These are phyloP conservation scores for Parelbella ahira DNA, from an alignment of 2,888 invertebrate species.

Conservation along the genomic window DNA sequence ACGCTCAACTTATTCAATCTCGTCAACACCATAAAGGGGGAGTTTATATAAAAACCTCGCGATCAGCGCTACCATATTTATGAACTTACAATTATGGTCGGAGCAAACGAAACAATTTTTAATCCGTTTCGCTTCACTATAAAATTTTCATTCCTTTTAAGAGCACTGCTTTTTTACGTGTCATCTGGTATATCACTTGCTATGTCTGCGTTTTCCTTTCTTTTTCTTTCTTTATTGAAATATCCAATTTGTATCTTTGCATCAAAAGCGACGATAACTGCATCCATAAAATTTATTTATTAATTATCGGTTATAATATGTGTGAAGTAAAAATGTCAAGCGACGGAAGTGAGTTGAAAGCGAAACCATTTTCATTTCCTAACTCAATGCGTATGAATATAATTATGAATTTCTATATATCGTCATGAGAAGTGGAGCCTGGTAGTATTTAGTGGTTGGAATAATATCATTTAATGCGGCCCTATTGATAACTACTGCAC, in stretches of 20 bases:
- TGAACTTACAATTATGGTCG: slow-evolving; percentile 34
- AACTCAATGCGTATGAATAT: slow-evolving; percentile 14
- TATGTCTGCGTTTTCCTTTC: too few species aligned
- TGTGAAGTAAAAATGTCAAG: background rate
- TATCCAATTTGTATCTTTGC: too few species aligned
- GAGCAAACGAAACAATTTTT: slow-evolving; percentile 28
- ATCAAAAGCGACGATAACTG: too few species aligned
- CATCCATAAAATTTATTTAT: too few species aligned
- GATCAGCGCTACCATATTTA: slow-evolving; percentile 34
- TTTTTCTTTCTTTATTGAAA: too few species aligned
- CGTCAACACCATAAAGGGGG: slow-evolving; percentile 36
- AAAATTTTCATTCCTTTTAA: slow-evolving; percentile 30
- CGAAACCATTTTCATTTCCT: slow-evolving; percentile 39
- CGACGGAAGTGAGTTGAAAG: slow-evolving; percentile 47
- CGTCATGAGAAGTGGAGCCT: too few species aligned
- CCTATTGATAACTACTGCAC: slow-evolving; percentile 13
- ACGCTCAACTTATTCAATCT: slow-evolving; percentile 25
- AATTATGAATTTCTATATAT: background rate
- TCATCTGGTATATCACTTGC: too few species aligned
- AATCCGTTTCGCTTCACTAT: slow-evolving; percentile 33
- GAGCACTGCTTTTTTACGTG: too few species aligned
- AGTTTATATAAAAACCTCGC: slow-evolving; percentile 37
- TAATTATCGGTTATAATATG: too few species aligned
- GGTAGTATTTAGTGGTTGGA: too few species aligned
- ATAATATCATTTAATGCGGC: slow-evolving; percentile 2